phyloP scores from a whole-genome alignment of 2,888 invertebrate genomes.

The Mimachlamys varia region DNA sequence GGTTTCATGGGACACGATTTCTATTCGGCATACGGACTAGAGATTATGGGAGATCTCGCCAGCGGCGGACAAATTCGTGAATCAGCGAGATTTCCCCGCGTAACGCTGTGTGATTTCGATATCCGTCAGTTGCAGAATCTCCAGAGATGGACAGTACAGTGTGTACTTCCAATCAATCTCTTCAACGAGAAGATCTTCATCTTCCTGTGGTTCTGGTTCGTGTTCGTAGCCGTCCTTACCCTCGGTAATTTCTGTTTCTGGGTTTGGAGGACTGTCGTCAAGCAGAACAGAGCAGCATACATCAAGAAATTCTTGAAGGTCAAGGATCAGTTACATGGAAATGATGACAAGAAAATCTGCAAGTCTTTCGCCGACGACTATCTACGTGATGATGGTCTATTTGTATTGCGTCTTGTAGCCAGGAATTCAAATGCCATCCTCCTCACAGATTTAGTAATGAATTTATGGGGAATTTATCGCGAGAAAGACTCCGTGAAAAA shows the following conservation, averaged over 20 bases:
- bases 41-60: conserved; percentile 69
- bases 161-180: conserved; percentile 75
- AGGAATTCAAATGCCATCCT: conserved; percentile 76
- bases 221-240: conserved; percentile 70
- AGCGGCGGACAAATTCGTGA: conserved; percentile 68
- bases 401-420: conserved; percentile 73
- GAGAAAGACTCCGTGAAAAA: conserved; percentile 72
- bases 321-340: conserved; percentile 68
- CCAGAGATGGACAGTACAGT: conserved; percentile 74
- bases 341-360: conserved; percentile 73
- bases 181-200: conserved; percentile 78
- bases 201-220: conserved; percentile 77
- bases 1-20: conserved; percentile 73
- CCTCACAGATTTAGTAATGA: conserved; percentile 70
- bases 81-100: conserved; percentile 71
- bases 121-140: conserved; percentile 76
- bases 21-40: conserved; percentile 73
- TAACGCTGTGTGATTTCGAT: conserved; percentile 75
- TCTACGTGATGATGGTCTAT: conserved; percentile 73
- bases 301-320: conserved; percentile 75
- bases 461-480: conserved; percentile 71
- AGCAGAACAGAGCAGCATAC: conserved; percentile 67
- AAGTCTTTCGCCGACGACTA: conserved; percentile 73
- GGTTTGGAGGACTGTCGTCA: conserved; percentile 71
- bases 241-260: conserved; percentile 74